Evolutionary conservation across 2,888 invertebrate species (phyloP).

Genomic region (Drosophila bunnanda): DNA sequence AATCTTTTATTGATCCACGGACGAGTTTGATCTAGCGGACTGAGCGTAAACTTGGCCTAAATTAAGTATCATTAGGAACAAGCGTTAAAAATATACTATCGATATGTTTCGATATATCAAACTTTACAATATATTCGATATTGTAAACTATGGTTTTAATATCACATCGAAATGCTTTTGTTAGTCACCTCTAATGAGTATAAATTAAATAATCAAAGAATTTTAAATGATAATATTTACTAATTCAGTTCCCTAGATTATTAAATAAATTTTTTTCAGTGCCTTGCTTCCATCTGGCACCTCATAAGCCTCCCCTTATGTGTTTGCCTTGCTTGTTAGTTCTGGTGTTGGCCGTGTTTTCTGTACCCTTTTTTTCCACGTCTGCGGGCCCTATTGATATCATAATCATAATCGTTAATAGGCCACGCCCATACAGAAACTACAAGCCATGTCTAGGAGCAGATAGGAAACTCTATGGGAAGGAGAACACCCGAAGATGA

Average conservation of each 20-base stretch:
- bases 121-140: too few species aligned
- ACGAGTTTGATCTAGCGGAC: too few species aligned
- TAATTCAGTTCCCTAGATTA: too few species aligned
- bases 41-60: too few species aligned
- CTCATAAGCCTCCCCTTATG: constrained; percentile 5
- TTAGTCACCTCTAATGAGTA: too few species aligned
- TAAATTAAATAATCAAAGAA: too few species aligned
- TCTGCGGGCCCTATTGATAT: constrained; percentile 55
- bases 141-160: too few species aligned
- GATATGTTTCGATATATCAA: too few species aligned
- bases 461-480: constrained; percentile 28
- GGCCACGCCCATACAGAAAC: constrained; percentile 70
- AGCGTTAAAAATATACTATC: too few species aligned
- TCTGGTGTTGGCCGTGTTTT: constrained; percentile 32
- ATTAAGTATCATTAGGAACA: too few species aligned
- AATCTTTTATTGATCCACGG: too few species aligned
- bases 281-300: neutral
- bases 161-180: too few species aligned
- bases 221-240: neutral
- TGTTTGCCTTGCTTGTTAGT: constrained; percentile 50
- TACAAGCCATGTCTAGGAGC: constrained; percentile 27
- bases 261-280: constrained; percentile 3
- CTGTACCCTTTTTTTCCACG: neutral
- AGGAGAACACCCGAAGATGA: constrained; percentile 8
- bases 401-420: constrained; percentile 79